Base-by-base conservation (phyloP, 2,113 vertebrate species). In the Oryzias curvinotus region DNA sequence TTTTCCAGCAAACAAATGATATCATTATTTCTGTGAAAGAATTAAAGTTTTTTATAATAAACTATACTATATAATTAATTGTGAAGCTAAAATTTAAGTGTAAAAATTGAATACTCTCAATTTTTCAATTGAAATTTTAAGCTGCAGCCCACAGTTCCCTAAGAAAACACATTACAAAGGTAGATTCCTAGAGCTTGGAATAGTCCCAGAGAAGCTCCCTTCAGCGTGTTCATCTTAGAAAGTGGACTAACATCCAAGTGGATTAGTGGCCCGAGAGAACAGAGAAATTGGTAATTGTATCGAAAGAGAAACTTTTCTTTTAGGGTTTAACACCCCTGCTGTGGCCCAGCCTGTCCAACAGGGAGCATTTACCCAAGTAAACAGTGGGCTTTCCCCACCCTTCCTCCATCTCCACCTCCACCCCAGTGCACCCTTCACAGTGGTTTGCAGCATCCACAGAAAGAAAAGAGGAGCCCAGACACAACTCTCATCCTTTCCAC, bases 301-400 rank as follows among this genome's bases (percentile, higher is more conserved):
- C n/a, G 50, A 62, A 72, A 79, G 83, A 76, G 68, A 66, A 58
- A 59, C 65, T 47, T 1, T 52, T 72, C 80, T 36, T 85, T 64
- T 25, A 43, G 52, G 69, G 72, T 83, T 82, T 79, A 85, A 82
- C 66, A 71, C 57, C 60, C 78, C 78, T 65, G 80, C 80, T 81
- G 83, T 85, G 82, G 68, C 78, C 57, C 57, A 63, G 73, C 52
- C 61, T 57, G 62, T 73, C 73, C 65, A 58, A 36, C 50, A 46
- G 75, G 60, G 76, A 79, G 57, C 82, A 83, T 85, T 89, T 89
- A 84, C 71, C 63, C 80, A 57, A 66, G 55, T 80, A 88, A 87
- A 88, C 77, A 83, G 66, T 71, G 61, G 52, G 47, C 62, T 62
- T 51, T 55, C 36, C 52, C 49, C 47, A 23, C 16, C 62, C 43